phyloP scores from a whole-genome alignment of 2,888 invertebrate genomes.

The Leptogaster cylindrica region DNA sequence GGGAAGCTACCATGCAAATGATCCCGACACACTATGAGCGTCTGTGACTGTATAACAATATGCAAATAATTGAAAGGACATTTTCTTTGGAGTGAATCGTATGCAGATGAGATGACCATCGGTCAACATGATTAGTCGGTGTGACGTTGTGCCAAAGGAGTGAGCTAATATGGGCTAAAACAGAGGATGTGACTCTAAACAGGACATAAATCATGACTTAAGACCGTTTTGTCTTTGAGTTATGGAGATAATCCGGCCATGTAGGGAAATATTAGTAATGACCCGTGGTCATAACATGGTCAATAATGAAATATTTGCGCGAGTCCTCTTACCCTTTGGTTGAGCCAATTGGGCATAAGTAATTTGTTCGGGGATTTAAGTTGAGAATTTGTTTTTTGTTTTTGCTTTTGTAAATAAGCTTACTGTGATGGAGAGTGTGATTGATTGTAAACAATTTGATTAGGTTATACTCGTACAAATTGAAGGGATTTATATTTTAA shows the following conservation, averaged over 20 bases:
- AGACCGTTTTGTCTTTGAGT: conserved; percentile 16
- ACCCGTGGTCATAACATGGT: conserved; percentile 47
- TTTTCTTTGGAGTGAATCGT: conserved; percentile 17
- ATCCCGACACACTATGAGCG: background rate
- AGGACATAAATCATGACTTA: conserved; percentile 46
- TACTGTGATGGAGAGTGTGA: no score
- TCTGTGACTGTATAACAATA: no score
- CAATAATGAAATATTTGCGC: conserved; percentile 44
- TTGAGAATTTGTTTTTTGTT: no score
- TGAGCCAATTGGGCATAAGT: conserved; percentile 42
- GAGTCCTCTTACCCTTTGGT: conserved; percentile 27
- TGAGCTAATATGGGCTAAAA: conserved; percentile 31
- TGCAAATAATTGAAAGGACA: conserved; percentile 40
- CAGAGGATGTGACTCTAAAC: conserved; percentile 32
- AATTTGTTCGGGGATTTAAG: conserved; percentile 44
- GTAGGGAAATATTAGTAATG: conserved; percentile 38
- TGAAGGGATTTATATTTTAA: no score
- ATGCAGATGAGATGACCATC: conserved; percentile 42
- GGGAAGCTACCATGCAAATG: conserved; percentile 24
- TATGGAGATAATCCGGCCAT: conserved; percentile 14
- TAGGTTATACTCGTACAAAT: no score
- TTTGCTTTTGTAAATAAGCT: no score
- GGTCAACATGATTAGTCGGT: conserved; percentile 44
- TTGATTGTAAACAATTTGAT: no score
- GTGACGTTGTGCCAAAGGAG: conserved; percentile 44